Conservation (phyloP, 2,113 vertebrate genomes). For the Porphyrio hochstetteri region DNA sequence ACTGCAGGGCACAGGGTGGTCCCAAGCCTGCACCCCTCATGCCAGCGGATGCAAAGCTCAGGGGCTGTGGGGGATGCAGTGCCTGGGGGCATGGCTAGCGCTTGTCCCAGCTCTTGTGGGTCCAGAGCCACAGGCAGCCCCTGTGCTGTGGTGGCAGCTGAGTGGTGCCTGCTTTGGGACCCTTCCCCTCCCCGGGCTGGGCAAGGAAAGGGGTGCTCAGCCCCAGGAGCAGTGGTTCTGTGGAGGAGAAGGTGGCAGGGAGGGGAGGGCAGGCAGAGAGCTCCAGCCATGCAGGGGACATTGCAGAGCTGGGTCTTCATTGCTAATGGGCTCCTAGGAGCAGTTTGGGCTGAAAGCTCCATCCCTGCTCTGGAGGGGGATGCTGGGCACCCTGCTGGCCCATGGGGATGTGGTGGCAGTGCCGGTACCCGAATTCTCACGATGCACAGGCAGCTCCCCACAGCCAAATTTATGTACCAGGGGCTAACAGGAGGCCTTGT, state of each 20-base stretch:
- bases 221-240: not conserved
- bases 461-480: not conserved
- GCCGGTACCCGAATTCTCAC: not conserved
- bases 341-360: not conserved
- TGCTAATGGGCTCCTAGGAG: not conserved
- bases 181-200: not conserved
- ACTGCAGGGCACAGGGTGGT: not conserved
- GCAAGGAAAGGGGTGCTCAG: not conserved
- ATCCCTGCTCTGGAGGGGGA: fast-evolving
- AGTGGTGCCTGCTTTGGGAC: not conserved
- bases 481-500: not conserved
- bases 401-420: fast-evolving
- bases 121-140: not conserved
- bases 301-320: not conserved
- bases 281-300: not conserved
- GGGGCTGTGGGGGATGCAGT: not conserved
- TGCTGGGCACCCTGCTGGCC: not conserved
- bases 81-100: fast-evolving
- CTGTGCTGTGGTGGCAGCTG: not conserved
- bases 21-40: not conserved
- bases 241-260: not conserved
- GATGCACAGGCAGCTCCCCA: not conserved
- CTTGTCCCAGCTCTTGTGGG: not conserved
- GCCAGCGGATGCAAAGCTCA: not conserved
- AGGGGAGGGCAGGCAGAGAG: not conserved